phyloP scores from a whole-genome alignment of 1,140 invertebrate species.

The Trissolcus basalis region DNA sequence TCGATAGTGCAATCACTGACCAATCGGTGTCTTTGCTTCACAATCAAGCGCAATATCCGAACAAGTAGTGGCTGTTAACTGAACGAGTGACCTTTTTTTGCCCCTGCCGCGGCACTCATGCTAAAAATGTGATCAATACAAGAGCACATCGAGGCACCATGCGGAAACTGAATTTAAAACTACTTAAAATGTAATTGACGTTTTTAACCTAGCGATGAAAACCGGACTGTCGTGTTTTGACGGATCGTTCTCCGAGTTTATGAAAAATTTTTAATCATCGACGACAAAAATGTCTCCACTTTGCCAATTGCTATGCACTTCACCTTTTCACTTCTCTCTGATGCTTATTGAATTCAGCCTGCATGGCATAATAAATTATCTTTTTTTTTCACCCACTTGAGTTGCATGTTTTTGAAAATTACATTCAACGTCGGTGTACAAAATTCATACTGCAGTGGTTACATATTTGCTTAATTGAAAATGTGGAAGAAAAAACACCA shows the following conservation, averaged over 20 bases:
- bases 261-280: slow-evolving; percentile 9
- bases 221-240: slow-evolving; percentile 18
- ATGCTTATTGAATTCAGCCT: too few relatives aligned
- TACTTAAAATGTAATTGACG: slow-evolving; percentile 30
- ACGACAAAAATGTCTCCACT: neutral
- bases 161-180: slow-evolving; percentile 28
- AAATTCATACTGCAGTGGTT: too few relatives aligned
- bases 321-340: too few relatives aligned
- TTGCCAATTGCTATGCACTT: too few relatives aligned
- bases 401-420: too few relatives aligned
- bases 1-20: slow-evolving; percentile 28
- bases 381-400: too few relatives aligned
- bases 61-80: slow-evolving; percentile 36
- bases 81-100: slow-evolving; percentile 11
- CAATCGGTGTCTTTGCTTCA: slow-evolving; percentile 20
- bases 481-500: too few relatives aligned
- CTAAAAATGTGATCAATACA: slow-evolving; percentile 32
- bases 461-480: too few relatives aligned
- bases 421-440: too few relatives aligned
- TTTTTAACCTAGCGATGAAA: slow-evolving; percentile 4
- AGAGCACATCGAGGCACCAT: slow-evolving; percentile 13
- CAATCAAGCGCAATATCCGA: slow-evolving; percentile 43
- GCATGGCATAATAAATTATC: too few relatives aligned
- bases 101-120: neutral
- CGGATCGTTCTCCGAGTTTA: slow-evolving; percentile 1